These are phyloP conservation scores for Platorchestia sp. DNA, from an alignment of 1,140 invertebrate species.

Conservation along the genomic window DNA sequence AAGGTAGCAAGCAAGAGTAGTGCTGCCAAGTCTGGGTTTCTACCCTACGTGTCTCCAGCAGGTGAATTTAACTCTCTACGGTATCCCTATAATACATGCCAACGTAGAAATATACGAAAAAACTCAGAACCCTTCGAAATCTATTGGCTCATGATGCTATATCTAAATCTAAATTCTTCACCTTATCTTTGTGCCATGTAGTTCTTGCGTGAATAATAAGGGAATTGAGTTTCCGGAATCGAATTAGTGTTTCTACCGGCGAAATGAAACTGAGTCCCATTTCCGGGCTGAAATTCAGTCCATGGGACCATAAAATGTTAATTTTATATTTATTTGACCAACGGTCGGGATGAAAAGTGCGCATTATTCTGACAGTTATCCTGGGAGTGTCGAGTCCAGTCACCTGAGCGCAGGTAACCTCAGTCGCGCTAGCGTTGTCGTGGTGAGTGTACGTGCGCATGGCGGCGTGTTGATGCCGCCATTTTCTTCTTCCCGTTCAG, in stretches of 20 bases:
- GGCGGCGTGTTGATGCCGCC: constrained; percentile 11
- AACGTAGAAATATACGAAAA: neutral
- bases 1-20: neutral
- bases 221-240: neutral
- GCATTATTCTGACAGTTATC: constrained; percentile 28
- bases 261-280: neutral
- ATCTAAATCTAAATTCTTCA: too few species aligned
- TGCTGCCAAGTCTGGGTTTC: neutral
- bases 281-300: neutral
- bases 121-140: too few species aligned
- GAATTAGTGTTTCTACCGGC: neutral
- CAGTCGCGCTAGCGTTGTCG: neutral
- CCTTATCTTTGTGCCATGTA: too few species aligned
- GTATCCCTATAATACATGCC: neutral
- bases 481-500: neutral
- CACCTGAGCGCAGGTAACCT: neutral
- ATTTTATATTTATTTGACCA: neutral
- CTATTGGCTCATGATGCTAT: too few species aligned
- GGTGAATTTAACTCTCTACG: neutral
- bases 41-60: neutral
- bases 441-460: neutral
- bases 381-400: constrained; percentile 21
- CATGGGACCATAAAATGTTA: neutral
- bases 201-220: too few species aligned
- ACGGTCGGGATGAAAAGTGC: neutral